These are phyloP conservation scores for Hoplodrina blanda DNA, from an alignment of 2,888 invertebrate genomes.

Conservation along the genomic window DNA sequence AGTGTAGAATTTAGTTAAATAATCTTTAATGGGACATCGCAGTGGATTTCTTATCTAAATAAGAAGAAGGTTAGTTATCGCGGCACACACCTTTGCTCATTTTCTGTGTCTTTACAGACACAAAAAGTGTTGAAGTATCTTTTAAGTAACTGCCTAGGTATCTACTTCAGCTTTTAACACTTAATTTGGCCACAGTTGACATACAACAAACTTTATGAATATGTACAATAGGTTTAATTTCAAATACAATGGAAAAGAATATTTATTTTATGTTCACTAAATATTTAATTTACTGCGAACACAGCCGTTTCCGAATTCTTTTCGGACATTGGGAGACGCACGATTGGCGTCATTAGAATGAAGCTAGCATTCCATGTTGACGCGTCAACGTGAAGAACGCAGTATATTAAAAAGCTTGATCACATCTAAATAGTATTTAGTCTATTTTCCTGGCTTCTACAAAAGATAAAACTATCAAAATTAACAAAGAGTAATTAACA, in stretches of 20 bases:
- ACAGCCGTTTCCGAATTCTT: slow-evolving; percentile 76
- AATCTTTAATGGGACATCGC: slow-evolving; percentile 19
- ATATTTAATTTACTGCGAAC: slow-evolving; percentile 79
- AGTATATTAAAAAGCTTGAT: slow-evolving; percentile 75
- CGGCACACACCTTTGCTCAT: background rate
- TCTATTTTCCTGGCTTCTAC: background rate
- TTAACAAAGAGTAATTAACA: slow-evolving; percentile 14
- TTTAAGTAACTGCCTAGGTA: background rate
- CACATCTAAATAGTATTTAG: slow-evolving; percentile 36
- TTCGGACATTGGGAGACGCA: slow-evolving; percentile 75
- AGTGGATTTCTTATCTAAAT: slow-evolving; percentile 35
- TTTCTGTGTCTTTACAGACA: background rate
- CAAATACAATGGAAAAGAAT: slow-evolving; percentile 50
- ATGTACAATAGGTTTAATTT: slow-evolving; percentile 21
- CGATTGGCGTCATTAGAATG: slow-evolving; percentile 83
- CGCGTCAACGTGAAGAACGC: slow-evolving; percentile 72
- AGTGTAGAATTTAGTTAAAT: slow-evolving; percentile 33
- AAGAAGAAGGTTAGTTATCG: slow-evolving; percentile 1
- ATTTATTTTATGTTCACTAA: slow-evolving; percentile 72
- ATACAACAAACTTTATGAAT: slow-evolving; percentile 1
- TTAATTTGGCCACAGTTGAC: slow-evolving; percentile 14
- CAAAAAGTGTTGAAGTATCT: slow-evolving; percentile 9
- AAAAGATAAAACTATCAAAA: background rate
- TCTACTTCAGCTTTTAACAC: slow-evolving; percentile 1
- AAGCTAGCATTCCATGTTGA: slow-evolving; percentile 78